Conservation (phyloP, 2,113 vertebrate genomes). For the Lagopus muta region DNA sequence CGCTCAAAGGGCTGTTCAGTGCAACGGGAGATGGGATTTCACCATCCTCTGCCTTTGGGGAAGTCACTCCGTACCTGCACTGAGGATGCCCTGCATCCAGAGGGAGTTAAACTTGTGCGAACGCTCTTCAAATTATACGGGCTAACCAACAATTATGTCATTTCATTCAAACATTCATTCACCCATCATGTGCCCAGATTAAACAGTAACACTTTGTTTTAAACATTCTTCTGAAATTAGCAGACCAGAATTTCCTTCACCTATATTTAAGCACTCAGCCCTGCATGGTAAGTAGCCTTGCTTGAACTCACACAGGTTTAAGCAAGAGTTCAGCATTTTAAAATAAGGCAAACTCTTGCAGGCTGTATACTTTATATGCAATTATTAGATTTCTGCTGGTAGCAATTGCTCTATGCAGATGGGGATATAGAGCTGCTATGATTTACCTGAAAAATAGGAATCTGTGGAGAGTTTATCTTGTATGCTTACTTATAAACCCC, state of each 20-base stretch:
- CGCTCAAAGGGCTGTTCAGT: neutral
- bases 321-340: slow-evolving; percentile 46
- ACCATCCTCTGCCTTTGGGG: neutral
- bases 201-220: slow-evolving; percentile 84
- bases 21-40: slow-evolving; percentile 43
- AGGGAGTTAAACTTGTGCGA: slow-evolving; percentile 78
- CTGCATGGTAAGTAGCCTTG: slow-evolving; percentile 27
- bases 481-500: neutral
- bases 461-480: neutral
- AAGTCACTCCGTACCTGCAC: slow-evolving; percentile 33
- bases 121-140: slow-evolving; percentile 80
- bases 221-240: slow-evolving; percentile 81
- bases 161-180: slow-evolving; percentile 82
- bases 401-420: neutral
- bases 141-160: slow-evolving; percentile 83
- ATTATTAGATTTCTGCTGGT: neutral
- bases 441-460: neutral
- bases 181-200: slow-evolving; percentile 81
- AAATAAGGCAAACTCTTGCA: neutral
- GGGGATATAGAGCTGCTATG: neutral
- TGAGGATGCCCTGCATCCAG: slow-evolving; percentile 60
- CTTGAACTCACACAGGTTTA: slow-evolving; percentile 59
- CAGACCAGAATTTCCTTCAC: slow-evolving; percentile 80
- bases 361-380: neutral
- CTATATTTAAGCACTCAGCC: slow-evolving; percentile 73